Conservation (phyloP, 2,888 invertebrate genomes). For the Eupithecia tripunctaria region DNA sequence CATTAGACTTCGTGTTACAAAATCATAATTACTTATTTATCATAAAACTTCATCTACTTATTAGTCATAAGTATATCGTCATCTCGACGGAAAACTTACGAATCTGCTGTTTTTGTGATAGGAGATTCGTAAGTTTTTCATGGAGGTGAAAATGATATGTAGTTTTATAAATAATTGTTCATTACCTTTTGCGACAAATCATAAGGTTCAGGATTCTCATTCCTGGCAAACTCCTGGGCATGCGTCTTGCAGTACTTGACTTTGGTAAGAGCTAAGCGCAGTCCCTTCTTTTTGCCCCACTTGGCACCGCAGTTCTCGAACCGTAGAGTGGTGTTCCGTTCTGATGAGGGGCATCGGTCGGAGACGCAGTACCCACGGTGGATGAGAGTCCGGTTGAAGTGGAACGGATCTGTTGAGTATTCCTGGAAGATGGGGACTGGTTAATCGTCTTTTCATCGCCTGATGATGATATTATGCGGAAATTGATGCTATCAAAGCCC, state of each 20-base stretch:
- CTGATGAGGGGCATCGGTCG: slow-evolving; percentile 57
- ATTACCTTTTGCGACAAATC: slow-evolving; percentile 48
- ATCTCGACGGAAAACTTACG: too few relatives aligned
- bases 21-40: too few relatives aligned
- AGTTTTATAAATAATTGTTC: too few relatives aligned
- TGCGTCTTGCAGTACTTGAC: slow-evolving; percentile 60
- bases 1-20: too few relatives aligned
- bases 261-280: slow-evolving; percentile 48
- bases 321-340: slow-evolving; percentile 53
- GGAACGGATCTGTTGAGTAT: slow-evolving; percentile 55
- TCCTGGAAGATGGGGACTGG: slow-evolving; percentile 50
- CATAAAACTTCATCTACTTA: too few relatives aligned
- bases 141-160: too few relatives aligned
- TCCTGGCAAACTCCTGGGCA: slow-evolving; percentile 49
- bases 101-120: too few relatives aligned
- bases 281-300: slow-evolving; percentile 51
- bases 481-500: too few relatives aligned
- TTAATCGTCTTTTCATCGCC: too few relatives aligned
- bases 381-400: slow-evolving; percentile 66
- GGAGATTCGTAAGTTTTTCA: too few relatives aligned
- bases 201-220: slow-evolving; percentile 42
- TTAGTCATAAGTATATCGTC: too few relatives aligned
- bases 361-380: slow-evolving; percentile 73
- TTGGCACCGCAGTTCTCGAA: slow-evolving; percentile 62
- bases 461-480: too few relatives aligned